These are phyloP conservation scores for Periophthalmus magnuspinnatus DNA, from an alignment of 2,797 vertebrate species.

Conservation along the genomic window DNA sequence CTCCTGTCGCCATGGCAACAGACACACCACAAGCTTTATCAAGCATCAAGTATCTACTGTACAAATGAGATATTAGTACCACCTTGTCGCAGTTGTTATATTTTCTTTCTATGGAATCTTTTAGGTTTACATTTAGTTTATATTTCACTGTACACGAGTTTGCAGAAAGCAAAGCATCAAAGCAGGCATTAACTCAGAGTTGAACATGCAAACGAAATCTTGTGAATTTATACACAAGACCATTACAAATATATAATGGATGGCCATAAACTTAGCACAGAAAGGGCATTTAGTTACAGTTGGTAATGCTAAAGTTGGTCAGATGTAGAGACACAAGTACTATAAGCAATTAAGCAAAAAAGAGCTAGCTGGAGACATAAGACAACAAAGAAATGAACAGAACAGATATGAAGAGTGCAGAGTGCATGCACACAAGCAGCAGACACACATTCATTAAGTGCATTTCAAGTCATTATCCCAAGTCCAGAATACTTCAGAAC, in stretches of 20 bases:
- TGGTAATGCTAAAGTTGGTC: not conserved
- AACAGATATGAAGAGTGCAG: slow-evolving; percentile 27
- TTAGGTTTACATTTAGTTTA: too few relatives aligned
- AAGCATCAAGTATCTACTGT: slow-evolving; percentile 33
- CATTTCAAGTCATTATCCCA: slow-evolving; percentile 41
- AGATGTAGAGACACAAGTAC: slow-evolving; percentile 38
- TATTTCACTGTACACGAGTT: not conserved
- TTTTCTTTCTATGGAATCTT: too few relatives aligned
- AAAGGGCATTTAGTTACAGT: not conserved
- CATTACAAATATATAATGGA: not conserved
- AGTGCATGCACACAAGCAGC: slow-evolving; percentile 41
- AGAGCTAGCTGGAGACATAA: not conserved
- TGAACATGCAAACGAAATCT: slow-evolving; percentile 30
- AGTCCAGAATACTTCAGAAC: not conserved
- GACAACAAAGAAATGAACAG: slow-evolving; percentile 16
- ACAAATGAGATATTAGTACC: not conserved
- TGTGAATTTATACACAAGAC: slow-evolving; percentile 41
- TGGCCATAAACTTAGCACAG: too few relatives aligned
- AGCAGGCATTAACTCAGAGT: slow-evolving; percentile 33
- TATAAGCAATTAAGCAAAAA: slow-evolving; percentile 2
- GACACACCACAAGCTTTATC: slow-evolving; percentile 52
- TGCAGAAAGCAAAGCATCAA: slow-evolving; percentile 36
- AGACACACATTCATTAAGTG: slow-evolving; percentile 52
- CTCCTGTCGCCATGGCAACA: slow-evolving; percentile 82
- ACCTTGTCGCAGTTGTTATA: not conserved